A percentile compares a stretch with the other conserved stretches of the same genome.
Conservation (phyloP, 2,797 vertebrate species). For the Taeniopygia guttata region DNA sequence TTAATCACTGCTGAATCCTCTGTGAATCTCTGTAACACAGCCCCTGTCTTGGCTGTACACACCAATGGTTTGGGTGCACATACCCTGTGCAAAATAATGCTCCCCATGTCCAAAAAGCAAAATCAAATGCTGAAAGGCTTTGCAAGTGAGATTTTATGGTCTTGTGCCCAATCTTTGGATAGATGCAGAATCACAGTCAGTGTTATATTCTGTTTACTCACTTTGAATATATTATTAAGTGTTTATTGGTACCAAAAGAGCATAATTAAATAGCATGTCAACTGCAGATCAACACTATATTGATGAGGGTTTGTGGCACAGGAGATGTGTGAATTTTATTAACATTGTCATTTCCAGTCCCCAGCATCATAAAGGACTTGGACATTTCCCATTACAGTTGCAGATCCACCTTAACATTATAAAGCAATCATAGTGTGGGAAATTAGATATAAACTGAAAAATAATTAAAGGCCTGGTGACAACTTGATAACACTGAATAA, state of each 20-base stretch:
- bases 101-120: background rate
- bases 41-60: accelerated
- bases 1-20: background rate
- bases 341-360: slow-evolving; percentile 28
- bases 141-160: background rate
- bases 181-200: background rate
- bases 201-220: slow-evolving; percentile 17
- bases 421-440: slow-evolving; percentile 16
- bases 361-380: slow-evolving; percentile 10
- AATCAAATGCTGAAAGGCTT: background rate
- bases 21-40: background rate
- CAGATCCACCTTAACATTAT: slow-evolving; percentile 25
- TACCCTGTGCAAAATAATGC: accelerated
- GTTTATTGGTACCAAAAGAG: slow-evolving; percentile 27
- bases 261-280: slow-evolving; percentile 32
- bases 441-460: slow-evolving; percentile 48
- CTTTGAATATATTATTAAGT: slow-evolving; percentile 38
- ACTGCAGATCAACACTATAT: background rate
- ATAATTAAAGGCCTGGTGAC: slow-evolving; percentile 57
- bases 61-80: accelerated
- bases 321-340: slow-evolving; percentile 39
- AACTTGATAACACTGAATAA: slow-evolving; percentile 38
- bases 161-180: background rate
- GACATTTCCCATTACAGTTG: background rate
- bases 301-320: background rate